phyloP scores from a whole-genome alignment of 2,113 vertebrate genomes.

The Atherinomorus stipes region DNA sequence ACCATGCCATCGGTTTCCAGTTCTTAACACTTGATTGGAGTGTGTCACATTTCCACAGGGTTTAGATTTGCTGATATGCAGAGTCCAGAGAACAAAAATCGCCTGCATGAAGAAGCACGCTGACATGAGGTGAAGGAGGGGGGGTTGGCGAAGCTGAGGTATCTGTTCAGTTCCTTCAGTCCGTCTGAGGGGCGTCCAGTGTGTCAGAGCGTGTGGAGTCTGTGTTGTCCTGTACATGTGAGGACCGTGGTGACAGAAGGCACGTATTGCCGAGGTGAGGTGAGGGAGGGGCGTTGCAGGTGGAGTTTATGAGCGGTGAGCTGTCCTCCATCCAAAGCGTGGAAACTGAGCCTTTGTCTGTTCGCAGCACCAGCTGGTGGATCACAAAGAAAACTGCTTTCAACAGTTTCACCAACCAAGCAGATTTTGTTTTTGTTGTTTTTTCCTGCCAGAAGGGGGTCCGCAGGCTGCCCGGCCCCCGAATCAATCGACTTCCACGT shows the following conservation, averaged over 20 bases:
- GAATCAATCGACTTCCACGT: not conserved
- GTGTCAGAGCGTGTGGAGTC: not conserved
- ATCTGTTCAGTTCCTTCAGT: constrained; percentile 32
- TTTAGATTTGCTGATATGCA: constrained; percentile 18
- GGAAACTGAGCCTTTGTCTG: constrained; percentile 18
- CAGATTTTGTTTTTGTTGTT: not conserved
- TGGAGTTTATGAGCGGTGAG: constrained; percentile 1
- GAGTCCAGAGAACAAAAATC: not conserved
- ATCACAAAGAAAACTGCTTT: constrained; percentile 33
- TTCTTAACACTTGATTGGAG: constrained; percentile 34
- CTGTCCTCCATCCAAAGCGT: constrained; percentile 12
- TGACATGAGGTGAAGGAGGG: not conserved
- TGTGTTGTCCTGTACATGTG: constrained; percentile 31
- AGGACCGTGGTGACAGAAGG: constrained; percentile 81
- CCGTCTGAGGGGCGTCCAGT: not conserved
- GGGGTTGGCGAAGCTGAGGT: constrained; percentile 48
- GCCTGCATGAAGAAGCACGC: not conserved
- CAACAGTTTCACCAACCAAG: not conserved
- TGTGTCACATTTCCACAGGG: constrained; percentile 51
- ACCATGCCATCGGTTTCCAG: constrained; percentile 72
- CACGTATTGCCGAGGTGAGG: constrained; percentile 75
- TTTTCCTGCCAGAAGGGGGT: not conserved
- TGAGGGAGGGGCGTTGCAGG: not conserved
- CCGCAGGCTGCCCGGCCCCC: not conserved
- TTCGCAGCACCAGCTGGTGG: not conserved